Evolutionary conservation across 2,888 invertebrate species (phyloP), one percentile per base, ranked within the genome.

Genomic region (Cenopis cana): DNA sequence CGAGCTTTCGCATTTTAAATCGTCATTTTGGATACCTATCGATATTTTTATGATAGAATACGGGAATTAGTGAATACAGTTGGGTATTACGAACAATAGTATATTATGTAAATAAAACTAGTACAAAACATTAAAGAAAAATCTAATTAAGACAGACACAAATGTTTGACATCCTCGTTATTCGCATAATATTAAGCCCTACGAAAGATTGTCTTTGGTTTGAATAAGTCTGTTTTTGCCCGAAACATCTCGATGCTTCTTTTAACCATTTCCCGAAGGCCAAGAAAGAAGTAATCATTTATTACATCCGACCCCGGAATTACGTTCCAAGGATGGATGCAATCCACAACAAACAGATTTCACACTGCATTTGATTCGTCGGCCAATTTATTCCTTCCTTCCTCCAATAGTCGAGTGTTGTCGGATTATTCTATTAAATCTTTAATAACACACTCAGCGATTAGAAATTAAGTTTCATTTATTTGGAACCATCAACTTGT

Each of bases 331-430:
- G 46, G 9, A 17, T 29, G 49, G 49, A 29, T 62, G 50, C 50
- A 36, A 36, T 46, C n/a, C 14, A 14, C 50, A 54, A 36, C 56
- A 33, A 9, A 29, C 52, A 41, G 59, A 59, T 70, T 64, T 65
- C 59, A 46, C 52, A 29, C 17, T 14, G 38, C 24, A 33, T 59
- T 59, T 50, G 33, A 55, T 46, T 20, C 20, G 54, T 54, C 52
- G 52, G 69, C 17, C 14, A 50, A 65, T 59, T 62, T 36, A 41
- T 18, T 46, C 24, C 59, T 54, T 65, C 70, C 65, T 65, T 70
- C 59, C 59, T 52, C 18, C 46, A n/a, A n/a, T n/a, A n/a, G n/a
- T n/a, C 50, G 10, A 17, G 33, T 36, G 49, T 33, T 33, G 6
- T 56, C 56, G 56, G 55, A 59, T 66, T 65, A 33, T 54, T 18